A percentile compares a stretch with the other conserved stretches of the same genome.
phyloP scores from a whole-genome alignment of 2,113 vertebrate genomes.

The Pongo abelii region DNA sequence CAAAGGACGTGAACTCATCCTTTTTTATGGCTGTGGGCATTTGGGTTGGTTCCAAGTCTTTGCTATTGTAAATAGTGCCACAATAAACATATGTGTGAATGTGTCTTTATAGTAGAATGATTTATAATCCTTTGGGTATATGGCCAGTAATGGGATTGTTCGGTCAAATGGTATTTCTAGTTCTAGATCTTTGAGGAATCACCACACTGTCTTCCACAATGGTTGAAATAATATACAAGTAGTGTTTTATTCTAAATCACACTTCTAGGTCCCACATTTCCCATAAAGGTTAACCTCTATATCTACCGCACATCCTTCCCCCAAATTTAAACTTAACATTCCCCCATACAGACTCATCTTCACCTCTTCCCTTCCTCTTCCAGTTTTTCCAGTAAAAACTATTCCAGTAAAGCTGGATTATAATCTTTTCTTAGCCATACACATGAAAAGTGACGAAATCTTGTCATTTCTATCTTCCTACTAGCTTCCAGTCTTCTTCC shows the following conservation, averaged over 20 bases:
- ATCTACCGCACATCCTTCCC: background rate
- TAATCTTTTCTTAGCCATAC: background rate
- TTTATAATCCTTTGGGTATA: no score
- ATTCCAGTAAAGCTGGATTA: background rate
- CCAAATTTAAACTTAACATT: background rate
- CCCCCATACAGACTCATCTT: background rate
- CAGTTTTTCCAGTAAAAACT: background rate
- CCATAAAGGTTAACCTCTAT: background rate
- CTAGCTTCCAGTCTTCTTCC: background rate
- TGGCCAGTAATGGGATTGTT: no score
- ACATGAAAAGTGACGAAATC: background rate
- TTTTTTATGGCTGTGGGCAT: no score
- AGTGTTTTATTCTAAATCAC: background rate
- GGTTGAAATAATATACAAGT: background rate
- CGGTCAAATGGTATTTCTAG: no score
- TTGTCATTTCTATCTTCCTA: background rate
- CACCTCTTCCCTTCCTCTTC: background rate
- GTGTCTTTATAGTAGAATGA: no score
- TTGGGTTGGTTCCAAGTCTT: no score
- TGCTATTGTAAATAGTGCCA: no score
- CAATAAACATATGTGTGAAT: no score
- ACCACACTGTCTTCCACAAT: no score
- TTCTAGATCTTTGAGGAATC: no score
- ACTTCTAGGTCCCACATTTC: background rate
- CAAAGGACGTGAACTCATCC: no score